Evolutionary conservation across 2,113 vertebrate genomes (phyloP).

Genomic region (Syrmaticus mikado): DNA sequence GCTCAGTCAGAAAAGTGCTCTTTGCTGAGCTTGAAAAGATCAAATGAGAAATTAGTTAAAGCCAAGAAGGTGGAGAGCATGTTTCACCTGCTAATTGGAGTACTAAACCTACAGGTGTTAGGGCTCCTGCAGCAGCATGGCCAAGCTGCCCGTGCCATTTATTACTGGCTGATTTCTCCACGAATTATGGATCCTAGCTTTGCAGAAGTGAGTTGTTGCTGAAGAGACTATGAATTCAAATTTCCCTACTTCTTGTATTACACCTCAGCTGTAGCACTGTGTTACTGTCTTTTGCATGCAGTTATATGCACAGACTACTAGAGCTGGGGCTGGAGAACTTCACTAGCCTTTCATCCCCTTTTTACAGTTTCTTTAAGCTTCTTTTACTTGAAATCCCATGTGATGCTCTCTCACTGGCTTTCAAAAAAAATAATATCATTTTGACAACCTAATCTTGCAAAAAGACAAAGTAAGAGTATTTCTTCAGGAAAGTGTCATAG

Average conservation of each 20-base stretch:
- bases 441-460: conserved; percentile 61
- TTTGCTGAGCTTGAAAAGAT: conserved; percentile 50
- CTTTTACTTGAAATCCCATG: not conserved
- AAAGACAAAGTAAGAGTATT: conserved; percentile 44
- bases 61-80: not conserved
- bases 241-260: not conserved
- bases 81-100: conserved; percentile 35
- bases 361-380: not conserved
- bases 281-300: not conserved
- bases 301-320: not conserved
- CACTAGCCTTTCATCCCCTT: not conserved
- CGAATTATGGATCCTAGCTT: not conserved
- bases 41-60: conserved; percentile 45
- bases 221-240: not conserved
- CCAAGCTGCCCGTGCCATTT: not conserved
- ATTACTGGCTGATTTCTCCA: not conserved
- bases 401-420: conserved; percentile 20
- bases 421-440: conserved; percentile 41
- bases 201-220: not conserved
- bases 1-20: conserved; percentile 34
- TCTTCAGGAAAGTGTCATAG: conserved; percentile 44
- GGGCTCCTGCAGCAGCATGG: not conserved
- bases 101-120: not conserved
- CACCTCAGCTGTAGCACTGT: not conserved
- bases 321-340: not conserved